These are phyloP conservation scores for Melanophora roralis DNA, from an alignment of 2,888 invertebrate genomes.

Conservation along the genomic window DNA sequence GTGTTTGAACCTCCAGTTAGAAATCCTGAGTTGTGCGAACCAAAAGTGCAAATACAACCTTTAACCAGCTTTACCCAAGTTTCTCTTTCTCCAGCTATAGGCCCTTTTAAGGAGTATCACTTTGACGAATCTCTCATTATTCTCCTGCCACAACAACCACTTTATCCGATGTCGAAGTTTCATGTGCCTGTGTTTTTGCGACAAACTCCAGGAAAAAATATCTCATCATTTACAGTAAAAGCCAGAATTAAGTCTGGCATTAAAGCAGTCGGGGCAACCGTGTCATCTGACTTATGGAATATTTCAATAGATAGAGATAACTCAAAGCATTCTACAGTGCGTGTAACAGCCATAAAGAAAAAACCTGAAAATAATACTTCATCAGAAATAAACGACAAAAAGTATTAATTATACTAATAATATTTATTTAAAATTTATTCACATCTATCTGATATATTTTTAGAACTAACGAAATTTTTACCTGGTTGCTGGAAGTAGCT, in stretches of 20 bases:
- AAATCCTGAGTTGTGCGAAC: conserved; percentile 84
- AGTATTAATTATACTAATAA: conserved; percentile 18
- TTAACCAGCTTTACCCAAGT: conserved; percentile 82
- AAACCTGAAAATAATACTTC: conserved; percentile 74
- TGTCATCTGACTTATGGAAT: conserved; percentile 88
- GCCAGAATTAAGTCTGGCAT: conserved; percentile 93
- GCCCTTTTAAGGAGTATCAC: conserved; percentile 89
- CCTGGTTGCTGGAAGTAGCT: conserved; percentile 93
- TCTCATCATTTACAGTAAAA: conserved; percentile 91
- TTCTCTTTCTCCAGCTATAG: conserved; percentile 86
- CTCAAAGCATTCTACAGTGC: conserved; percentile 90
- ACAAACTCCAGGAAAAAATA: conserved; percentile 82
- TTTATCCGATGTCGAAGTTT: conserved; percentile 92
- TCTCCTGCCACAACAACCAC: conserved; percentile 90
- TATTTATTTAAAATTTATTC: neutral
- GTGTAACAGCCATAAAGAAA: conserved; percentile 89
- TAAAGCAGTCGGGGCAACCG: conserved; percentile 88
- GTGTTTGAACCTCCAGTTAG: conserved; percentile 88
- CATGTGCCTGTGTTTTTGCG: conserved; percentile 94
- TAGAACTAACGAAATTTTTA: conserved; percentile 88
- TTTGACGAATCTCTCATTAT: conserved; percentile 90
- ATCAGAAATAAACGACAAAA: conserved; percentile 9
- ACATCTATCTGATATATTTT: conserved; percentile 22
- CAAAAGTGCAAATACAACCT: conserved; percentile 85
- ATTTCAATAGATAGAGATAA: conserved; percentile 89